phyloP scores from a whole-genome alignment of 2,113 vertebrate species.

The Climacteris rufus region DNA sequence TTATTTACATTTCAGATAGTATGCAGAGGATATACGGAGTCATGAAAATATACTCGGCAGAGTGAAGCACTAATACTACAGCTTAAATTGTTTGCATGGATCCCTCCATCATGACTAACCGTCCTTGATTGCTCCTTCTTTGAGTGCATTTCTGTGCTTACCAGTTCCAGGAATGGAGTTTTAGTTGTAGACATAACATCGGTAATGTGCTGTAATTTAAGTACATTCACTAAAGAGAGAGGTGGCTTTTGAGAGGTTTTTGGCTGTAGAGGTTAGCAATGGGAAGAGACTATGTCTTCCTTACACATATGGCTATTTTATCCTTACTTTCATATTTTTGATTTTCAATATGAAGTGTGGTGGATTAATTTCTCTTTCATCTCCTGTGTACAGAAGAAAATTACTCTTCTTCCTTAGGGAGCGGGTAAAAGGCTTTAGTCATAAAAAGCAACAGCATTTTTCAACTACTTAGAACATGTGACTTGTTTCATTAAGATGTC shows the following conservation, averaged over 20 bases:
- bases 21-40: neutral
- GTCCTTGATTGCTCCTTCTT: neutral
- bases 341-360: neutral
- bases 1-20: neutral
- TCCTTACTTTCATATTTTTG: neutral
- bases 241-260: neutral
- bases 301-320: neutral
- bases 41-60: neutral
- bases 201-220: neutral
- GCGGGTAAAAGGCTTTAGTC: neutral
- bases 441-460: neutral
- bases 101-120: neutral
- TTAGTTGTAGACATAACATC: neutral
- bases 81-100: neutral
- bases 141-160: neutral
- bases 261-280: neutral
- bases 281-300: neutral
- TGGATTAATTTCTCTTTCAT: neutral
- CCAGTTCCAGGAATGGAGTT: neutral
- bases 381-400: neutral
- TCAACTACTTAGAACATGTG: neutral
- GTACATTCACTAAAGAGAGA: neutral
- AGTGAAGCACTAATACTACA: neutral
- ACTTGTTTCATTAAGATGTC: neutral
- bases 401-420: neutral